These are phyloP conservation scores for Salvelinus namaycush DNA, from an alignment of 2,113 vertebrate species.

Conservation along the genomic window DNA sequence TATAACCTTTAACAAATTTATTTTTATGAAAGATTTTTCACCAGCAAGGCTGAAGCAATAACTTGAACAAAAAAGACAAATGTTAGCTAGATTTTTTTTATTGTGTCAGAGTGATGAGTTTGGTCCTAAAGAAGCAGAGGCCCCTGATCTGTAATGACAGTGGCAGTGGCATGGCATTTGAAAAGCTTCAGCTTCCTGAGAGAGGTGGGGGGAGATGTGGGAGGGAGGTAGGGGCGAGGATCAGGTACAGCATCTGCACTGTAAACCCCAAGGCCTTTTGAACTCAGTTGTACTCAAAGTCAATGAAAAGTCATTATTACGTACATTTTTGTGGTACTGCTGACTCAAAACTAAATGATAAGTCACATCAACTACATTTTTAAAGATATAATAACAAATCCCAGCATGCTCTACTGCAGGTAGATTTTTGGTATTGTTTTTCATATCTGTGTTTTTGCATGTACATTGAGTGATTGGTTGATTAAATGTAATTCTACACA, in stretches of 20 bases:
- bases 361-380: too few species aligned
- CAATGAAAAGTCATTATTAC: too few species aligned
- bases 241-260: constrained; percentile 4
- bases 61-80: not conserved
- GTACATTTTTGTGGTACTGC: too few species aligned
- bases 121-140: constrained; percentile 10
- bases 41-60: not conserved
- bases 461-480: too few species aligned
- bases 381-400: too few species aligned
- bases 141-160: not conserved
- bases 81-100: not conserved
- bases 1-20: not conserved
- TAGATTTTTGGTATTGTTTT: too few species aligned
- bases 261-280: too few species aligned
- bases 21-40: not conserved
- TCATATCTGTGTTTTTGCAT: too few species aligned
- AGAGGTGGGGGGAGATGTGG: not conserved
- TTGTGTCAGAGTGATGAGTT: not conserved
- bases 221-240: constrained; percentile 1
- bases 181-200: not conserved
- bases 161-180: constrained; percentile 4
- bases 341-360: too few species aligned
- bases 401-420: too few species aligned
- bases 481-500: too few species aligned
- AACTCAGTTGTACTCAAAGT: too few species aligned